Base-by-base conservation (phyloP, 2,888 invertebrate genomes). In the Holacanthella duospinosa region DNA sequence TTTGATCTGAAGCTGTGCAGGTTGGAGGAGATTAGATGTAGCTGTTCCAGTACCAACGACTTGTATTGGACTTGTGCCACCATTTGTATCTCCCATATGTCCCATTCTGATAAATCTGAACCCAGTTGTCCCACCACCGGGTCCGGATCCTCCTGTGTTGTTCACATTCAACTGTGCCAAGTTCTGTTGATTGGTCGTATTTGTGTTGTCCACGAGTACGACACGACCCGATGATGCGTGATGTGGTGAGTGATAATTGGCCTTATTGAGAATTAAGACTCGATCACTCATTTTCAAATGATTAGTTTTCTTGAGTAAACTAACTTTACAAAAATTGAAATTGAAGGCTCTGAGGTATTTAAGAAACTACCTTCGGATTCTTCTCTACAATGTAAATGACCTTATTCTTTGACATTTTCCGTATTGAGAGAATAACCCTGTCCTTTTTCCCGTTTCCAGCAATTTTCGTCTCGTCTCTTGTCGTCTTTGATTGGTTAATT, bases 181-280 rank as follows among this genome's bases (percentile, higher is more conserved):
- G 36, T 58, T 55, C 21, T 64, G 61, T 43, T 62, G 61, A 29
- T 63, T 59, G 26, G 53, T 64, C 1, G 69, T 68, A 36, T 71
- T 71, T 43, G 65, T 68, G 55, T 69, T 69, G 59, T 71, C 71
- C 4, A 71, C 68, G 12, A 71, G 64, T 21, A 71, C 71, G 4
- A 70, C 70, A 6, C 70, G 53, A 9, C 70, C 70, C 28, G 67
- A 61, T 16, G 28, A 28, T 9, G 9, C 12, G n/a, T n/a, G n/a
- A n/a, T n/a, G n/a, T 12, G 58, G 61, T 26, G 26, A 16, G 29
- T 68, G 68, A 62, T 70, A 70, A 43, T 65, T 65, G n/a, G 67
- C 60, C 44, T 71, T 71, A 43, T 71, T 71, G 54, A 71, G 57
- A 57, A 71, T 68, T 24, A 71, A 58, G n/a, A 71, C 68, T 16